Base-by-base conservation (phyloP, 2,113 vertebrate species). In the Puntigrus tetrazona region DNA sequence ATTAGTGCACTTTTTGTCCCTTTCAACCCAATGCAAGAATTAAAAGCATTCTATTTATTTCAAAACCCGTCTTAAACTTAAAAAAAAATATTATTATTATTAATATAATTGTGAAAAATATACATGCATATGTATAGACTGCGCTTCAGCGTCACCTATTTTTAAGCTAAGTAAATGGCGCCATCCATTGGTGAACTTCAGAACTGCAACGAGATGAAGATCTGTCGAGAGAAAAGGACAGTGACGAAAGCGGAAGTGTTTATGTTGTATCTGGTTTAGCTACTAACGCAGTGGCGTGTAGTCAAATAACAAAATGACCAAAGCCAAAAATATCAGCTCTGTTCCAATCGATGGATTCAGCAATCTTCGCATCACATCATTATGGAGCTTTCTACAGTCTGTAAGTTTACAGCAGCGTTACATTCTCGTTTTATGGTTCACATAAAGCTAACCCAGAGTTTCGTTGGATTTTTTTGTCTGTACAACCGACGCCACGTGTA, bases 301-400 rank as follows among this genome's bases (percentile, higher is more conserved):
- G 9, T 57, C 18, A 45, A 14, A 36, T n/a, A 83, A n/a, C n/a
- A n/a, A 84, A 31, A 95, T 95, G 94, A 86, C 88, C 7, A 93
- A 94, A 89, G 75, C 86, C 1, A 41, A 91, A 3, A 95, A 95
- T 69, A 83, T 90, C 1, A 94, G 91, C 55, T 89, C 92, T 0
- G 59, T 94, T 20, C 95, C 94, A 0, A 90, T 94, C 13, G 94
- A 94, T 11, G 93, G 67, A 4, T 94, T 94, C 85, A 95, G 94
- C 45, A 89, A 94, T n/a, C 67, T 94, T 80, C 91, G 91, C 82
- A 92, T 95, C 36, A 95, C 95, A 22, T 94, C 94, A 1, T 78
- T 94, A 84, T 95, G 94, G 94, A 93, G 92, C 5, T 93, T 95
- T 84, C 88, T 95, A 41, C 87, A 93, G 89, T 94, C 95, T 76